phyloP scores from a whole-genome alignment of 2,888 invertebrate species.

The Cremastobaeus sp. region DNA sequence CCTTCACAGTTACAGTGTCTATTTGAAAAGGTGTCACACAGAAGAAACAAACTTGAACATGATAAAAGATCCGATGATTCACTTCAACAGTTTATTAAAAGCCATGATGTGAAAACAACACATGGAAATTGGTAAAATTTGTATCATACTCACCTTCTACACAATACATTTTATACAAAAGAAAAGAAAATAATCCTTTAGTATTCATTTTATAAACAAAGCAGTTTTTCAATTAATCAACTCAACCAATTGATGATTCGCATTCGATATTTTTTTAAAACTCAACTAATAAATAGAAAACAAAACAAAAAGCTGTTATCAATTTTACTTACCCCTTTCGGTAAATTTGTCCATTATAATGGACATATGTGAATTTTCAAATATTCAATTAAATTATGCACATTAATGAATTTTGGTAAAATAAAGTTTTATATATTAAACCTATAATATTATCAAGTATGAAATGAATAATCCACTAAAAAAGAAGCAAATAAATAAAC shows the following conservation, averaged over 20 bases:
- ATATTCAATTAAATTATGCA: too few species aligned
- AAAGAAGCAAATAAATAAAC: too few species aligned
- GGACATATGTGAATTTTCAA: too few species aligned
- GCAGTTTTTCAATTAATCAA: conserved; percentile 4
- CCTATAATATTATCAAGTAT: too few species aligned
- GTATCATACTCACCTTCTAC: conserved; percentile 51
- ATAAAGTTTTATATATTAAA: too few species aligned
- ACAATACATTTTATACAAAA: conserved; percentile 51
- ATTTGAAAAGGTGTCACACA: neutral
- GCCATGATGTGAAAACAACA: conserved; percentile 37
- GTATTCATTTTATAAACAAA: conserved; percentile 25
- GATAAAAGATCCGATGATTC: conserved; percentile 1
- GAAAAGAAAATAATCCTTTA: conserved; percentile 46
- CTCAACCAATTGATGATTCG: conserved; percentile 10
- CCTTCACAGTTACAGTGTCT: conserved; percentile 11
- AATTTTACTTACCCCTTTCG: too few species aligned
- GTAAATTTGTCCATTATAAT: too few species aligned
- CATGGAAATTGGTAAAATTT: conserved; percentile 32
- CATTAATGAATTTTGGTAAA: too few species aligned
- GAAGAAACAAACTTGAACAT: conserved; percentile 1
- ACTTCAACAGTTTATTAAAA: conserved; percentile 40
- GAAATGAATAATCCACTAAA: too few species aligned
- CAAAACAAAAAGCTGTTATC: too few species aligned
- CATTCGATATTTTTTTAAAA: too few species aligned
- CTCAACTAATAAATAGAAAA: too few species aligned